These are phyloP conservation scores for Matsumyia berberina DNA, from an alignment of 2,888 invertebrate species.

Conservation along the genomic window DNA sequence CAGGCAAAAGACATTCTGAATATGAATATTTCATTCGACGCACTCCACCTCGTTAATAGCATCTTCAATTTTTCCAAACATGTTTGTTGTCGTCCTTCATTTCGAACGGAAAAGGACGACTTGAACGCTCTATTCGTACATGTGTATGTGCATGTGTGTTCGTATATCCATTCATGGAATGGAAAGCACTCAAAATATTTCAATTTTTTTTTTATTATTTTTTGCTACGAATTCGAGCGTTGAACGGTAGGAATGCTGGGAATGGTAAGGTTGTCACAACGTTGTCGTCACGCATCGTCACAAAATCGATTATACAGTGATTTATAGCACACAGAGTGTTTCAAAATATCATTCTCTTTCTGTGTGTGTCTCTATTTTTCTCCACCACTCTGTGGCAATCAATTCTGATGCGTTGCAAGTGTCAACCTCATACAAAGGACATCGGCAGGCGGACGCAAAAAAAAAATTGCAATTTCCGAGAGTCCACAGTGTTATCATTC, in stretches of 20 bases:
- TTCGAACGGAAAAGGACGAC: constrained; percentile 39
- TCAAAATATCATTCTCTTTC: constrained; percentile 68
- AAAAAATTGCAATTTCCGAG: constrained; percentile 72
- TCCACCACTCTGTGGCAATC: constrained; percentile 61
- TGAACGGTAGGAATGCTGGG: background rate
- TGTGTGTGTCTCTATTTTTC: constrained; percentile 57
- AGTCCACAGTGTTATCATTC: constrained; percentile 73
- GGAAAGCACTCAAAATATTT: constrained; percentile 65
- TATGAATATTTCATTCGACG: constrained; percentile 71
- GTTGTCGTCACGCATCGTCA: constrained; percentile 73
- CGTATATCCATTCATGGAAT: constrained; percentile 35
- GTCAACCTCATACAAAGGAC: constrained; percentile 56
- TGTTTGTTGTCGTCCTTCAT: constrained; percentile 63
- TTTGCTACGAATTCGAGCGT: background rate
- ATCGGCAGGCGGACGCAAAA: background rate
- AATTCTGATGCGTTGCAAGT: constrained; percentile 72
- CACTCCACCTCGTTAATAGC: constrained; percentile 67
- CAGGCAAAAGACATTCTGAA: constrained; percentile 47
- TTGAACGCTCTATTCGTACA: constrained; percentile 33
- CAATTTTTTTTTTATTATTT: constrained; percentile 6
- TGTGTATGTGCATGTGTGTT: no score
- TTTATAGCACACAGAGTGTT: constrained; percentile 76
- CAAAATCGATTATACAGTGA: constrained; percentile 76
- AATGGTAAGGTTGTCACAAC: constrained; percentile 65
- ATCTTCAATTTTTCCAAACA: constrained; percentile 69